A percentile compares a stretch with the other conserved stretches of the same genome.
These are phyloP conservation scores for Cacatua alba DNA, from an alignment of 2,113 vertebrate species.

Conservation along the genomic window DNA sequence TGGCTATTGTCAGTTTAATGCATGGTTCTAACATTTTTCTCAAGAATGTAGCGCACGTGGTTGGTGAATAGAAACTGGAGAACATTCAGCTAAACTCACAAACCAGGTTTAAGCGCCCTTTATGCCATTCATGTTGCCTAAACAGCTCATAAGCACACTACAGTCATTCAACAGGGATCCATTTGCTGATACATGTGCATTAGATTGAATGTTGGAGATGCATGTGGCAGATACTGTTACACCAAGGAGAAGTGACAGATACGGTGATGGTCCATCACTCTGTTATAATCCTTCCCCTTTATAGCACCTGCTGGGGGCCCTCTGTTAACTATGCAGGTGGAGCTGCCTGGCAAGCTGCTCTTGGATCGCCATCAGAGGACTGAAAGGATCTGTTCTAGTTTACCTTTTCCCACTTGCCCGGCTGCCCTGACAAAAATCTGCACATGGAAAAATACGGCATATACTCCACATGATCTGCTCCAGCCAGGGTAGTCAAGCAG, in stretches of 20 bases:
- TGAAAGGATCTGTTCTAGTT: neutral
- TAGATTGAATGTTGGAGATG: neutral
- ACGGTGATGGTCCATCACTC: accelerated
- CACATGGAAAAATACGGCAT: neutral
- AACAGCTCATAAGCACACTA: neutral
- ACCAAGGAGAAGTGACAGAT: neutral
- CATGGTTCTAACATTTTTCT: neutral
- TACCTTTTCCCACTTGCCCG: neutral
- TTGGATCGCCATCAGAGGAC: neutral
- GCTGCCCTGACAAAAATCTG: neutral
- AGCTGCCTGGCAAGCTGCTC: neutral
- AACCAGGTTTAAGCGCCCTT: neutral
- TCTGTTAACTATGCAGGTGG: neutral
- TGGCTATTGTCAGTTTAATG: neutral
- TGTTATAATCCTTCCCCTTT: neutral
- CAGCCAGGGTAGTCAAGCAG: neutral
- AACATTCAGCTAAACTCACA: neutral
- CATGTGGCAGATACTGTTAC: neutral
- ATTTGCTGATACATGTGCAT: accelerated
- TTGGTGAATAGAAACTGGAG: neutral
- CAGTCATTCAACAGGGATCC: neutral
- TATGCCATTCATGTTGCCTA: neutral
- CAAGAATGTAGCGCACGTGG: too few species aligned
- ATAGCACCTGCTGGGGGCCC: neutral
- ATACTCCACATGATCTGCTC: neutral